Base-by-base conservation (phyloP, 1,140 invertebrate species). In the Cydia amplana region DNA sequence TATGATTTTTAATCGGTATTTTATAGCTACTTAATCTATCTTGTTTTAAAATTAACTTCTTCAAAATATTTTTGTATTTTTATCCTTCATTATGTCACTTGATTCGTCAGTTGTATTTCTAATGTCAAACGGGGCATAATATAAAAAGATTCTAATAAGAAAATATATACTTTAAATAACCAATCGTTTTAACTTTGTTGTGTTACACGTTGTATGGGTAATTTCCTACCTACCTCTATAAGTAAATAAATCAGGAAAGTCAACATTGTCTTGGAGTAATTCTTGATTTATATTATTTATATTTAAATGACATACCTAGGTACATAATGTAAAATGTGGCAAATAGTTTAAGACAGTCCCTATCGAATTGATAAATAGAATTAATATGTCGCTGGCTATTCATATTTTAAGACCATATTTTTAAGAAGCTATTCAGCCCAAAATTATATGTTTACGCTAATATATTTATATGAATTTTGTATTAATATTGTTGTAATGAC, bases 401-500 rank as follows among this genome's bases (percentile, higher is more conserved):
- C 18, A 40, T 49, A 73, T 73, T 40, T 46, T 32, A 18, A 70
- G 5, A 70, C 36, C 65, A 70, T 18, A 67, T 70, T 70, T 70
- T 70, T 73, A 23, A 46, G 20, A 43, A 40, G 14, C 4, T 32
- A 16, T 16, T 73, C 4, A 43, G 36, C 28, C 28, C 7, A 51
- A 60, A 12, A 18, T 55, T 18, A 18, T 55, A 55, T 18, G 51
- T 18, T 55, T 18, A 55, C 51, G 51, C 51, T 55, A 55, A n/a
- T 55, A 55, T 60, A 55, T 60, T 60, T 60, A 23, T 23, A 60
- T 60, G 7, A 10, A 60, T 12, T 18, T 60, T 70, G 65, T 36
- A 70, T 36, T 70, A 12, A 32, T 70, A 70, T 65, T 65, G 25
- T 67, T 67, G 32, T 70, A 70, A 43, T 36, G 28, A 70, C 65